phyloP scores from a whole-genome alignment of 2,113 vertebrate genomes.

The Aspiorhynchus laticeps region DNA sequence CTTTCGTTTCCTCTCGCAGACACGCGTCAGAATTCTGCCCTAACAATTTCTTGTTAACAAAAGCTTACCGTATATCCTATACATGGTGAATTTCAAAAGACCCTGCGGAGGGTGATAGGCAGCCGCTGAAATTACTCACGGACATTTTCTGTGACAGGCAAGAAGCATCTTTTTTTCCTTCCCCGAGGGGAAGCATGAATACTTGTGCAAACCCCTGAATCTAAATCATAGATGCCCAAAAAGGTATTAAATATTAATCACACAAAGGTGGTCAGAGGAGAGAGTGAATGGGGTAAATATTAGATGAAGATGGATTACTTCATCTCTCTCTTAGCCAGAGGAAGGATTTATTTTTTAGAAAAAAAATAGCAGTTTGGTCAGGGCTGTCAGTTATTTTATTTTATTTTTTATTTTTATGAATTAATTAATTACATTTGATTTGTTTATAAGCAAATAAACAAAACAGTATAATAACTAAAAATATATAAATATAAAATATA shows the following conservation, averaged over 20 bases:
- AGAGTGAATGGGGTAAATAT: constrained; percentile 49
- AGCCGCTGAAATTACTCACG: constrained; percentile 1
- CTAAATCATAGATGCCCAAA: constrained; percentile 41
- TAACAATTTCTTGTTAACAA: constrained; percentile 27
- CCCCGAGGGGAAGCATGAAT: constrained; percentile 18
- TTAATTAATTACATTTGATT: constrained; percentile 6
- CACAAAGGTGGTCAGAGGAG: constrained; percentile 33
- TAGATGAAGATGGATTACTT: constrained; percentile 52
- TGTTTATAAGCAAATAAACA: not conserved
- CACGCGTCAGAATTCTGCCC: not conserved
- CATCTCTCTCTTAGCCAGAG: constrained; percentile 20
- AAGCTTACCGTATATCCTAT: constrained; percentile 1
- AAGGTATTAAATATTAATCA: constrained; percentile 44
- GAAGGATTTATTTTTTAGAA: constrained; percentile 14
- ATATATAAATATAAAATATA: not conserved
- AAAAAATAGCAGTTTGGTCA: not conserved
- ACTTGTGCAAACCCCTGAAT: constrained; percentile 37
- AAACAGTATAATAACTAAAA: not conserved
- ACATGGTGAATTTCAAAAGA: constrained; percentile 21
- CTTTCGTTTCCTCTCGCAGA: not conserved
- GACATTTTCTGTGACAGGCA: constrained; percentile 1
- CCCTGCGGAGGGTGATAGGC: not conserved
- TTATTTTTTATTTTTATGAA: not conserved
- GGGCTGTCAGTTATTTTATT: not conserved
- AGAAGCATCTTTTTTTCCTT: constrained; percentile 7